phyloP scores from a whole-genome alignment of 2,113 vertebrate species.

The Oxyura jamaicensis region DNA sequence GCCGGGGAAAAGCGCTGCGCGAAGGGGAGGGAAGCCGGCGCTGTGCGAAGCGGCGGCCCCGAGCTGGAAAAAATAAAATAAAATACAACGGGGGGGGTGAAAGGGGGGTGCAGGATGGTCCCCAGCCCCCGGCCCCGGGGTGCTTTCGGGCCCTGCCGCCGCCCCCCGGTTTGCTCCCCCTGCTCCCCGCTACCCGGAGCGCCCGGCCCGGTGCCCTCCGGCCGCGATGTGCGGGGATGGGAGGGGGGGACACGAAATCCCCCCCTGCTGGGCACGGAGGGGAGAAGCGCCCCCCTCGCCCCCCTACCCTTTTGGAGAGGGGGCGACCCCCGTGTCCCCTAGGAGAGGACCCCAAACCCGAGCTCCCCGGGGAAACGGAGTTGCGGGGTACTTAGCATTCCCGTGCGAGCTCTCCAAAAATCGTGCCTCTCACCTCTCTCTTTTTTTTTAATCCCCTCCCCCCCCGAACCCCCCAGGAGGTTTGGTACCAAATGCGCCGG shows the following conservation, averaged over 20 bases:
- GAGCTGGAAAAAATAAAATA: too few species aligned
- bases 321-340: not conserved
- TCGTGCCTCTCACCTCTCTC: not conserved
- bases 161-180: too few species aligned
- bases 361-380: not conserved
- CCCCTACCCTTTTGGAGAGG: too few species aligned
- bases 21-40: not conserved
- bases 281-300: too few species aligned
- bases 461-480: conserved; percentile 85
- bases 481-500: conserved; percentile 98
- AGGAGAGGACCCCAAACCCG: not conserved
- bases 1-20: rapidly evolving
- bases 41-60: not conserved
- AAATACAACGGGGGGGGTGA: not conserved
- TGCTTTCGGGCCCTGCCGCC: too few species aligned
- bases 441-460: not conserved
- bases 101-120: not conserved
- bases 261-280: not conserved
- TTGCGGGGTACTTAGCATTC: not conserved
- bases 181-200: too few species aligned
- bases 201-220: too few species aligned
- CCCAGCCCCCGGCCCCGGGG: not conserved
- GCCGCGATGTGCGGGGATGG: not conserved
- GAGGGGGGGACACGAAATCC: not conserved
- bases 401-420: not conserved